These are phyloP conservation scores for Tympanoctomys barrerae DNA, from an alignment of 2,797 vertebrate species.

Conservation along the genomic window DNA sequence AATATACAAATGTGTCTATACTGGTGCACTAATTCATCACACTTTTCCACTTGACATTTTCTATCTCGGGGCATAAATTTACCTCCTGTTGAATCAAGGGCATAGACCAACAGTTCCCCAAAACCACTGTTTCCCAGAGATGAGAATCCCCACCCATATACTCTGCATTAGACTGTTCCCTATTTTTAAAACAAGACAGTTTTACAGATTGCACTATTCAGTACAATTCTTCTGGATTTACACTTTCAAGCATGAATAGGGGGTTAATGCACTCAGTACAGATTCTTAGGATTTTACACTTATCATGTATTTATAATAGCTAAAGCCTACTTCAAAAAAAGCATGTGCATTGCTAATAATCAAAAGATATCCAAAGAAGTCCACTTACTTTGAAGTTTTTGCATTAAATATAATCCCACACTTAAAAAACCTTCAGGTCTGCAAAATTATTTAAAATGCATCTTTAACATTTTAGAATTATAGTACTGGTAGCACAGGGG, in stretches of 20 bases:
- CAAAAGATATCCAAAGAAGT: slow-evolving; percentile 80
- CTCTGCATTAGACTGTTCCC: slow-evolving; percentile 37
- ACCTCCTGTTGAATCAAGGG: slow-evolving; percentile 86
- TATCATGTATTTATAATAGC: slow-evolving; percentile 73
- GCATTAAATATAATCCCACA: slow-evolving; percentile 78
- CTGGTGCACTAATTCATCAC: slow-evolving; percentile 91
- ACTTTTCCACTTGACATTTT: slow-evolving; percentile 89
- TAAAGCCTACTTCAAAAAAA: slow-evolving; percentile 82
- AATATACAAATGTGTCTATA: slow-evolving; percentile 87
- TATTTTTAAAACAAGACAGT: neutral
- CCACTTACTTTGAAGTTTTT: slow-evolving; percentile 83
- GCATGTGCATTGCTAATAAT: slow-evolving; percentile 79
- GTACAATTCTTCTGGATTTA: neutral
- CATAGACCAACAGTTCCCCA: slow-evolving; percentile 85
- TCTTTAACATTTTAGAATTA: slow-evolving; percentile 51
- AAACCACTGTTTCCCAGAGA: slow-evolving; percentile 78
- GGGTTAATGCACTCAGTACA: slow-evolving; percentile 53
- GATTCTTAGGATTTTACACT: slow-evolving; percentile 62
- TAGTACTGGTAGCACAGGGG: neutral
- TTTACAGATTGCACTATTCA: slow-evolving; percentile 38
- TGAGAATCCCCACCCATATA: slow-evolving; percentile 50
- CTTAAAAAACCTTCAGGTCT: slow-evolving; percentile 65
- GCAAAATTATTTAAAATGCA: slow-evolving; percentile 53
- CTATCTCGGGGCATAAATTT: slow-evolving; percentile 90
- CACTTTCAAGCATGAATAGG: neutral